Percentiles rank a stretch among this genome's conserved stretches.
Evolutionary conservation across 2,888 invertebrate genomes (phyloP).

Genomic region (Hololepta plana): DNA sequence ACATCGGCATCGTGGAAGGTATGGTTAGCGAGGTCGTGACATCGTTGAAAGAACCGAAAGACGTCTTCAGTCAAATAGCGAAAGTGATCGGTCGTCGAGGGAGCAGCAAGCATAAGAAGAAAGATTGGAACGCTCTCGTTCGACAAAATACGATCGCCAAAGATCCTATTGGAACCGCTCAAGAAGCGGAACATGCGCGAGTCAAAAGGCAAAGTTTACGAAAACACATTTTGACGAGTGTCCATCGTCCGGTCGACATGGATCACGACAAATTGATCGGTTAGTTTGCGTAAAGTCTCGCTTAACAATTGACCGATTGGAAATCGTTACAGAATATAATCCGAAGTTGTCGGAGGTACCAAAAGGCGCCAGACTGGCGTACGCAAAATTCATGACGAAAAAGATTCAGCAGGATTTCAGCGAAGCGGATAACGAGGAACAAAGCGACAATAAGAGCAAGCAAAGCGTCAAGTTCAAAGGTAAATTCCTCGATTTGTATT

Average conservation of each 20-base stretch:
- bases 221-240: constrained; percentile 48
- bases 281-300: constrained; percentile 23
- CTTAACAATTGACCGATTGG: constrained; percentile 9
- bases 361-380: constrained; percentile 64
- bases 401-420: constrained; percentile 42
- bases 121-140: constrained; percentile 74
- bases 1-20: constrained; percentile 74
- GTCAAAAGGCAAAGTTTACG: constrained; percentile 54
- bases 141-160: constrained; percentile 45
- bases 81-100: constrained; percentile 51
- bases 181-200: constrained; percentile 41
- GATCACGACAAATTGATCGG: constrained; percentile 57
- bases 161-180: constrained; percentile 66
- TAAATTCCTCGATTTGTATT: too few species aligned
- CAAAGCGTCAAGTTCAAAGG: constrained; percentile 12
- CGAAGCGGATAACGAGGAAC: constrained; percentile 13
- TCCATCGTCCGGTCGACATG: constrained; percentile 40
- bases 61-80: constrained; percentile 70
- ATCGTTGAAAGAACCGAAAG: constrained; percentile 48
- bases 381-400: constrained; percentile 72
- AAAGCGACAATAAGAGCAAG: constrained; percentile 3
- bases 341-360: constrained; percentile 59
- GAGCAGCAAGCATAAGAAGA: constrained; percentile 36
- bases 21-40: constrained; percentile 54
- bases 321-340: constrained; percentile 46